phyloP scores from a whole-genome alignment of 2,113 vertebrate genomes.

The Ailuropoda melanoleuca region DNA sequence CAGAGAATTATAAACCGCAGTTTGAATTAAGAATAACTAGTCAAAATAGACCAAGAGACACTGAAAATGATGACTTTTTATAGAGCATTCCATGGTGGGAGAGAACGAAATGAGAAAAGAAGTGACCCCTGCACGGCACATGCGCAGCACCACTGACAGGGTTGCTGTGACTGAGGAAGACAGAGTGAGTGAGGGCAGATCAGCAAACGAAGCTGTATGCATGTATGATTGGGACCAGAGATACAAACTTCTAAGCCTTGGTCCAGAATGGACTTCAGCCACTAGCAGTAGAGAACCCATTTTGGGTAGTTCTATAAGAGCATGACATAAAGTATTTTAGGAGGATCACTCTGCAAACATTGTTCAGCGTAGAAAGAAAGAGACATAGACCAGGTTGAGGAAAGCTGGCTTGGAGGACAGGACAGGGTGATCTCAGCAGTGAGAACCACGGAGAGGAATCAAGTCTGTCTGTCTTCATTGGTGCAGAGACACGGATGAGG shows the following conservation, averaged over 20 bases:
- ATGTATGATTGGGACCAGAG: neutral
- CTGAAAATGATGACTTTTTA: neutral
- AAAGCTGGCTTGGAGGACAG: neutral
- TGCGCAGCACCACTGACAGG: accelerated
- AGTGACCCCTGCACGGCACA: neutral
- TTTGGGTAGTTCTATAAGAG: neutral
- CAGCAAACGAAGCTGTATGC: neutral
- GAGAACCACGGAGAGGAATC: neutral
- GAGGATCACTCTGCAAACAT: neutral
- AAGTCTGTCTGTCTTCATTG: neutral
- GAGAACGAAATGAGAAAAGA: neutral
- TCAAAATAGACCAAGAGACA: neutral
- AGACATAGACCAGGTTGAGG: neutral
- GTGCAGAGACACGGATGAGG: neutral
- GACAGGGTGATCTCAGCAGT: neutral
- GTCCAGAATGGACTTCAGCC: neutral
- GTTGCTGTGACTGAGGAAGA: neutral
- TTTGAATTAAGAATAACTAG: neutral
- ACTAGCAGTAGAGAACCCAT: neutral
- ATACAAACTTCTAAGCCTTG: neutral
- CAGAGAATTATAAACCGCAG: neutral
- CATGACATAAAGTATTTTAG: neutral
- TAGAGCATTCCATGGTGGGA: neutral
- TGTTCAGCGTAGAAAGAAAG: neutral
- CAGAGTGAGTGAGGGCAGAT: neutral